A percentile compares a stretch with the other conserved stretches of the same genome.
These are phyloP conservation scores for Aphidius ervi DNA, from an alignment of 1,140 invertebrate genomes.

Conservation along the genomic window DNA sequence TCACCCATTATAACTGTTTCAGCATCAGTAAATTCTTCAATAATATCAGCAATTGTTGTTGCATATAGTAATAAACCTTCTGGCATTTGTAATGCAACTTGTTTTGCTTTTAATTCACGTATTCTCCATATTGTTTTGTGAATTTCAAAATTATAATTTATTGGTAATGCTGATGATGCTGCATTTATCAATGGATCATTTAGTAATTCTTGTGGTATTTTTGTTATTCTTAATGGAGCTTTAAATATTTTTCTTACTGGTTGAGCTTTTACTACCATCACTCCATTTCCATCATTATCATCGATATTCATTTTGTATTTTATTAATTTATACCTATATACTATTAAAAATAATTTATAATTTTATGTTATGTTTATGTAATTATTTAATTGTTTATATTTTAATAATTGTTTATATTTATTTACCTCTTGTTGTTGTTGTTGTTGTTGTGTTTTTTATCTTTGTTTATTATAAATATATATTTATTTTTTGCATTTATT, in stretches of 20 bases:
- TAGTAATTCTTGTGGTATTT: constrained; percentile 79
- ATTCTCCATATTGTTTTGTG: constrained; percentile 98
- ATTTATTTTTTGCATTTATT: no score
- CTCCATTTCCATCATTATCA: constrained; percentile 29
- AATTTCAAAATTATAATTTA: constrained; percentile 99
- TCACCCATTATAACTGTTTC: constrained; percentile 98
- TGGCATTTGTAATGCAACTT: constrained; percentile 94
- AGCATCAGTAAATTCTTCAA: constrained; percentile 86
- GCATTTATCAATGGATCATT: constrained; percentile 73
- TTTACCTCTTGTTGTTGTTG: no score
- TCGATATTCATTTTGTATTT: constrained; percentile 29
- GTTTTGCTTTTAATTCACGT: constrained; percentile 71
- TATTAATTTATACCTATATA: neutral
- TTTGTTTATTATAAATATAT: no score
- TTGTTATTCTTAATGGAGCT: constrained; percentile 66
- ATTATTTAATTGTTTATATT: no score
- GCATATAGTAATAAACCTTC: constrained; percentile 92
- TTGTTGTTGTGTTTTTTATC: no score
- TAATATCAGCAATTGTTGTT: constrained; percentile 89
- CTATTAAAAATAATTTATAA: neutral
- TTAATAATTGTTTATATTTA: no score
- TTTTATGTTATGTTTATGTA: neutral
- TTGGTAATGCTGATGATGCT: constrained; percentile 73
- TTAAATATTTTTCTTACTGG: constrained; percentile 73
- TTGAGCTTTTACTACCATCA: constrained; percentile 72